phyloP scores from a whole-genome alignment of 1,140 invertebrate genomes.

The Nasonia vitripennis region DNA sequence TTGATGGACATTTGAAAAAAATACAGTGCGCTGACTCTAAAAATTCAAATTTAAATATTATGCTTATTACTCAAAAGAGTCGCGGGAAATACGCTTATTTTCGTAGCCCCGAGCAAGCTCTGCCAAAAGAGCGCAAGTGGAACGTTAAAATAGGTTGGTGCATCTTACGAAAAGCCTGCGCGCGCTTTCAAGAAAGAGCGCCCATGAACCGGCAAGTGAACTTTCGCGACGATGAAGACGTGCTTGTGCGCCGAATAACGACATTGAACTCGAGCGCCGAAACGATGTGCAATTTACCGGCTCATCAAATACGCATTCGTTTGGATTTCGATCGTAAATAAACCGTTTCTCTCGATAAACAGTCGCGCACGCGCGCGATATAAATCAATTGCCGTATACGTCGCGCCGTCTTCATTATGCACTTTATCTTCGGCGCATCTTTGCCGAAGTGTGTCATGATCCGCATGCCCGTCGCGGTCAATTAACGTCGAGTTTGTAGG shows the following conservation, averaged over 20 bases:
- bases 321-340: neutral
- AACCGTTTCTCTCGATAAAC: neutral
- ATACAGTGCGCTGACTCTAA: no score
- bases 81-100: neutral
- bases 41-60: no score
- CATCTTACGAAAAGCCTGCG: no score
- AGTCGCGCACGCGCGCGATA: neutral
- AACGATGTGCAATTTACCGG: no score
- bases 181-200: no score
- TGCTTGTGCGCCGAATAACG: no score
- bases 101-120: neutral
- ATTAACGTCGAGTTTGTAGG: conserved; percentile 55
- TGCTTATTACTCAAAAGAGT: no score
- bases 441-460: conserved; percentile 57
- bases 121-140: neutral
- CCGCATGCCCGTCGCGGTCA: conserved; percentile 54
- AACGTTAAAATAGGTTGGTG: neutral
- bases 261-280: no score
- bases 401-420: neutral
- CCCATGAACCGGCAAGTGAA: no score
- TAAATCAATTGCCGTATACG: neutral
- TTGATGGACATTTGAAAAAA: neutral
- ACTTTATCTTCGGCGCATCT: neutral
- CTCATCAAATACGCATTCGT: no score
- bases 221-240: no score